Evolutionary conservation across 1,140 invertebrate genomes (phyloP), one percentile per base, ranked within the genome.

Genomic region (Orius insidiosus): DNA sequence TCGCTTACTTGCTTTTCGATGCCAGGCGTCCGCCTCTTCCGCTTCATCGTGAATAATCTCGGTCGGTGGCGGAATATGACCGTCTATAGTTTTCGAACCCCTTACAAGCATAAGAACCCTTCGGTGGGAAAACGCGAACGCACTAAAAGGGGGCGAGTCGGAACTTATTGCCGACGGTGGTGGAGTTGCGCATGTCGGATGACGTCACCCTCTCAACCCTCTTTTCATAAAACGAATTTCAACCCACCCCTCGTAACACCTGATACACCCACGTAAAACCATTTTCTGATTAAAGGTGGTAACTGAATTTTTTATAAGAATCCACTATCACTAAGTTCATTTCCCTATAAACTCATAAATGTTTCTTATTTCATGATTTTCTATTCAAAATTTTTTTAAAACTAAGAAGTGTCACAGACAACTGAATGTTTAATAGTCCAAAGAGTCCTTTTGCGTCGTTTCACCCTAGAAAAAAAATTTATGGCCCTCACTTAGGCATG

Each of bases 21-120:
- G 47, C 47, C 47, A 49, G 15, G 40, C 18, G 40, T 49, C 37
- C n/a, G 47, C 47, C 18, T 49, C 47, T n/a, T 49, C 40, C 19
- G 47, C 47, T 36, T 49, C 47, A 8, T 49, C 47, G 18, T 49
- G 47, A 19, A 18, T 14, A 7, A 44, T 30, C 9, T 41, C 14
- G 19, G 42, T 32, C 14, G 41, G 40, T 16, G 47, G 47, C 24
- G 47, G 47, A 15, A 49, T 31, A 14, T 36, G 40, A 9, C 47
- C 47, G 10, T 41, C 47, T n/a, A 49, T 33, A 11, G 42, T 39
- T 14, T 33, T 43, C 5, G 39, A 15, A 19, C 47, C 35, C 7
- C 47, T 31, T 13, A 49, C 47, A 8, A 49, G 24, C 47, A 49
- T 49, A n/a, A 32, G 34, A 42, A 35, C 15, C 11, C 18, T 5